phyloP scores from a whole-genome alignment of 2,888 invertebrate species.

The Lordiphosa fenestrarum region DNA sequence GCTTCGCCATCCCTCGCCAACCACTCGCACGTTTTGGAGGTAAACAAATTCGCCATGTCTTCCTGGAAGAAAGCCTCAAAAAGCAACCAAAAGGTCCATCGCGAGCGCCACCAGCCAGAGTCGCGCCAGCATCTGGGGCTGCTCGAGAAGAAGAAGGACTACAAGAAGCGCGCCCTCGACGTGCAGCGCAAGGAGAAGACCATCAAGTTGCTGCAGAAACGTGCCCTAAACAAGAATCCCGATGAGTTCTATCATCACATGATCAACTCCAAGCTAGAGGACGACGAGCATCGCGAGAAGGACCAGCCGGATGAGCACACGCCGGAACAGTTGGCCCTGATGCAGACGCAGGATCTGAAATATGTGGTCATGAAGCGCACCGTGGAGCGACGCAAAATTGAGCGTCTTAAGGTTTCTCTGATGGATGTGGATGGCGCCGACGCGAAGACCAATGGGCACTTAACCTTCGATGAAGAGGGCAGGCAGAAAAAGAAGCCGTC shows the following conservation, averaged over 20 bases:
- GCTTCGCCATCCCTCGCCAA: too few relatives aligned
- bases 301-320: conserved; percentile 88
- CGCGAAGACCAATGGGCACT: conserved; percentile 87
- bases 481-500: background rate
- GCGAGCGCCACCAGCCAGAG: conserved; percentile 92
- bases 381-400: conserved; percentile 87
- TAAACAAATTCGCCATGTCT: conserved; percentile 84
- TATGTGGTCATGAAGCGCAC: conserved; percentile 93
- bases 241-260: conserved; percentile 99
- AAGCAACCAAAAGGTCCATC: conserved; percentile 90
- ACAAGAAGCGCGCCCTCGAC: conserved; percentile 88
- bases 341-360: conserved; percentile 95
- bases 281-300: conserved; percentile 85
- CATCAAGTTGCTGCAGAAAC: conserved; percentile 89
- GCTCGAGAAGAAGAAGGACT: conserved; percentile 94
- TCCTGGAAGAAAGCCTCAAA: conserved; percentile 95
- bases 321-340: conserved; percentile 91
- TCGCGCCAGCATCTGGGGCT: conserved; percentile 88
- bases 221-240: conserved; percentile 95
- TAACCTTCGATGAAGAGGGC: conserved; percentile 89
- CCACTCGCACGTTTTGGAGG: conserved; percentile 18
- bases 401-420: conserved; percentile 86
- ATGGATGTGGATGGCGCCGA: conserved; percentile 89
- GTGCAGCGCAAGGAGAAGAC: conserved; percentile 91
- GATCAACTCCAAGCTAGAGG: conserved; percentile 90